Evolutionary conservation across 2,113 vertebrate species (phyloP).

Genomic region (Xenus cinereus): DNA sequence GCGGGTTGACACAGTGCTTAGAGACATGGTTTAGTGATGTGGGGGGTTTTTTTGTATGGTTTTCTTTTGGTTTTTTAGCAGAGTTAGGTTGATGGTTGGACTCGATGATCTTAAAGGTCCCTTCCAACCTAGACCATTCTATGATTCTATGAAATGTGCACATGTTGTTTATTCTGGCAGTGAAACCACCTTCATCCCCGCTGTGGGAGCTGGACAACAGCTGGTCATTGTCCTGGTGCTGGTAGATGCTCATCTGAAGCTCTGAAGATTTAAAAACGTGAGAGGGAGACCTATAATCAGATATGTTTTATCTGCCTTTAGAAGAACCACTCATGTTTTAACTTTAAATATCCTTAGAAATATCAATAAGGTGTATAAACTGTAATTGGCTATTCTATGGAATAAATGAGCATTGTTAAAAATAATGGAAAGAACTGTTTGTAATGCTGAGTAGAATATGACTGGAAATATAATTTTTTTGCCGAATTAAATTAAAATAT

Average conservation of each 20-base stretch:
- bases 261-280: not conserved
- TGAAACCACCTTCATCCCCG: not conserved
- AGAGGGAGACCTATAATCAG: not conserved
- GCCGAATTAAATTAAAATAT: not conserved
- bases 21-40: too few relatives aligned
- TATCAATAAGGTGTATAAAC: not conserved
- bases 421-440: not conserved
- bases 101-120: too few relatives aligned
- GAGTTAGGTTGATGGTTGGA: too few relatives aligned
- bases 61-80: too few relatives aligned
- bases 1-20: too few relatives aligned
- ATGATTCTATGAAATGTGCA: not conserved
- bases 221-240: not conserved
- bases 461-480: not conserved
- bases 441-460: not conserved
- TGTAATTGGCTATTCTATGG: not conserved
- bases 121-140: too few relatives aligned
- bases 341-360: not conserved
- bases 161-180: not conserved
- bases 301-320: not conserved
- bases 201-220: not conserved
- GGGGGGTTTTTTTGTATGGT: too few relatives aligned
- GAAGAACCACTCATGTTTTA: not conserved
- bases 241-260: not conserved
- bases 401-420: not conserved